Conservation (phyloP, 1,140 invertebrate species). For the Latrodectus geometricus region DNA sequence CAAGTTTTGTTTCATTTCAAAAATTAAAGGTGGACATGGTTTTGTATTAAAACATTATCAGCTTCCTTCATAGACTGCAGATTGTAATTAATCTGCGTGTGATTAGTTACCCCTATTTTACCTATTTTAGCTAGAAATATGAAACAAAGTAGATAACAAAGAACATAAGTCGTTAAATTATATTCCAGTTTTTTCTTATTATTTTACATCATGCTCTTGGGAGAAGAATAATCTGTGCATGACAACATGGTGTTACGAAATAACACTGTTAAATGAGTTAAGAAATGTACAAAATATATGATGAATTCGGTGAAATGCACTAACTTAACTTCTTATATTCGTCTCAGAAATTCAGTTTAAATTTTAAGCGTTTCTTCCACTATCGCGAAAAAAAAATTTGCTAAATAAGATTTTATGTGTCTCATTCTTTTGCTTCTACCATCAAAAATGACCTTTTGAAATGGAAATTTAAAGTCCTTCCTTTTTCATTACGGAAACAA, state of each 20-base stretch:
- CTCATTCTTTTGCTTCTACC: not conserved
- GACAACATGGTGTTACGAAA: not conserved
- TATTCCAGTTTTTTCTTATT: no score
- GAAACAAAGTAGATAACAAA: no score
- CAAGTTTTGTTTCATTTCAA: no score
- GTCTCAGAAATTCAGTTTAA: no score
- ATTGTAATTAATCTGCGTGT: no score
- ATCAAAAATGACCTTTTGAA: not conserved
- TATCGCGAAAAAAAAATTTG: not conserved
- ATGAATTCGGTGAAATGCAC: not conserved
- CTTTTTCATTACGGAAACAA: not conserved
- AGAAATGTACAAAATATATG: not conserved
- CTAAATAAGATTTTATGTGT: conserved; percentile 15
- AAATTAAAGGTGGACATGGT: no score
- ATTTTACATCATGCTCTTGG: no score
- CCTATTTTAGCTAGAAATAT: no score
- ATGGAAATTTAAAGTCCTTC: conserved; percentile 14
- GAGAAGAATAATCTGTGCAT: no score
- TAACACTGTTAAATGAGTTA: not conserved
- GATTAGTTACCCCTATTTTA: no score
- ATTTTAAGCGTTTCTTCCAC: not conserved
- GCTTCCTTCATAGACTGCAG: no score
- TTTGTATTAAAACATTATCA: no score
- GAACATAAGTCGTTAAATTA: not conserved
- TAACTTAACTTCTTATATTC: not conserved